Evolutionary conservation across 1,140 invertebrate species (phyloP), one percentile per base, ranked within the genome.

Genomic region (Bombus confusus): DNA sequence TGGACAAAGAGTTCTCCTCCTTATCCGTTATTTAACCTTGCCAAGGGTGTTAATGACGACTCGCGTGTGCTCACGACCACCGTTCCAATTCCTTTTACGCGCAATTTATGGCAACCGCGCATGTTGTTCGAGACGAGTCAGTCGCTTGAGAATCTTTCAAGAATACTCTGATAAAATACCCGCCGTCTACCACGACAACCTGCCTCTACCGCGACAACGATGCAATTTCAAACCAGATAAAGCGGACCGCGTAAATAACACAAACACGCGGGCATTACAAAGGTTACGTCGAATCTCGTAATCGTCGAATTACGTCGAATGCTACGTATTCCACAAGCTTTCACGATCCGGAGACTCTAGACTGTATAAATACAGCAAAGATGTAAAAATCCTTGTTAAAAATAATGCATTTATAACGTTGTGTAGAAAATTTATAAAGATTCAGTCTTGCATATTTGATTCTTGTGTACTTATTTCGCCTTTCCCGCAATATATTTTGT

Each of bases 21-120:
- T 86, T 86, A 88, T 88, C 85, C 52, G 69, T 62, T 80, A 62
- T 41, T 86, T 79, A 85, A 87, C 83, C 78, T 79, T 71, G 76
- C 43, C 57, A 39, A 84, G 82, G 78, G 73, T 87, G 80, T 77
- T 39, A 66, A 76, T 73, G 69, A 41, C 77, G 68, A 85, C 47
- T 77, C 71, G 34, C 52, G n/a, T 8, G n/a, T 31, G n/a, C 15
- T 34, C 72, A 2, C 18, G 72, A 74, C 25, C 43, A 78, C 64
- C 43, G 78, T 85, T 71, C 59, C 80, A 72, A 77, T 86, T 86
- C 62, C 85, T 83, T 84, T 84, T 80, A 72, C 83, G 83, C 57
- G n/a, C 64, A 43, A 71, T 79, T 84, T 80, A 84, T 79, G 47
- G 25, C n/a, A 39, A 28, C 4, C 52, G 47, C 41, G 47, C n/a